A percentile compares a stretch with the other conserved stretches of the same genome.
phyloP scores from a whole-genome alignment of 2,797 vertebrate genomes.

The Sarcophilus harrisii region DNA sequence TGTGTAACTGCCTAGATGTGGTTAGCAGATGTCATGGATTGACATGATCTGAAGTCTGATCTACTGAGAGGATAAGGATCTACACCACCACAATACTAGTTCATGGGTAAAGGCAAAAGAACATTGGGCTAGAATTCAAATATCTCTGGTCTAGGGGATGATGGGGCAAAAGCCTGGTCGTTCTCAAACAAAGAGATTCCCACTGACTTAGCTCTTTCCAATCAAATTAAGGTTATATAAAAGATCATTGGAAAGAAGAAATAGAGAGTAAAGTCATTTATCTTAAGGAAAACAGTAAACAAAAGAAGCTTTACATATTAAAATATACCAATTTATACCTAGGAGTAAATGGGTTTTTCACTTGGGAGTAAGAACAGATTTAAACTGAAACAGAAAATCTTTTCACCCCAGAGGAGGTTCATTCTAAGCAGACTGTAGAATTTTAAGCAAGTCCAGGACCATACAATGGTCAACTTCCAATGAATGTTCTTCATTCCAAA shows the following conservation, averaged over 20 bases:
- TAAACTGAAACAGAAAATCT: background rate
- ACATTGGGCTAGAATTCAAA: background rate
- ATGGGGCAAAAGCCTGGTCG: background rate
- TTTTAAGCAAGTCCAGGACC: background rate
- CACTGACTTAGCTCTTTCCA: background rate
- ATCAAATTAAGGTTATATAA: background rate
- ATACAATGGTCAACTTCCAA: background rate
- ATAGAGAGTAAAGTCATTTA: background rate
- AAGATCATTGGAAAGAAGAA: background rate
- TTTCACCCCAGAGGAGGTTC: background rate
- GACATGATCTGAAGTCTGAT: too few relatives aligned
- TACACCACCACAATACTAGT: background rate
- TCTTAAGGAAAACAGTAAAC: background rate
- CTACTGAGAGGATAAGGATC: background rate
- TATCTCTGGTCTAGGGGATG: background rate
- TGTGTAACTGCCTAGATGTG: background rate
- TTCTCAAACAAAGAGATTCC: background rate
- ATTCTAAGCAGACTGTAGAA: background rate
- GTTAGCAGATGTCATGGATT: background rate
- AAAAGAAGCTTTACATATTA: background rate
- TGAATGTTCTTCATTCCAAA: background rate
- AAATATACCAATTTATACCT: background rate
- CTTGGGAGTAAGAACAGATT: background rate
- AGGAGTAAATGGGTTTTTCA: background rate
- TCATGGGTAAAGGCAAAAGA: background rate